Conservation (phyloP, 2,113 vertebrate genomes). For the Gymnocephalus cernua region DNA sequence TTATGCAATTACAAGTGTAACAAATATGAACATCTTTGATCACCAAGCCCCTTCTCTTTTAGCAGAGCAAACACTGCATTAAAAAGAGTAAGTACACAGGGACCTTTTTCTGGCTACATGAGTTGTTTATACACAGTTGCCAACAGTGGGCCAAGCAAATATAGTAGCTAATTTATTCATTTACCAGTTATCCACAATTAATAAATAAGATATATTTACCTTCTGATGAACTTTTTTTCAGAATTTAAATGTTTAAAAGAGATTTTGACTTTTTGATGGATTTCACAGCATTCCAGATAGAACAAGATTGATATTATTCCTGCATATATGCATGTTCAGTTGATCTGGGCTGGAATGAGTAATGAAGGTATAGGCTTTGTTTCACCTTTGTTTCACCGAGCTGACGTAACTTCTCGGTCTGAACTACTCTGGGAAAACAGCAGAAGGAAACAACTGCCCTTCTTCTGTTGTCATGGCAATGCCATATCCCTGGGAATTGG, state of each 20-base stretch:
- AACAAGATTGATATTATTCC: background rate
- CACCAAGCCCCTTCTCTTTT: background rate
- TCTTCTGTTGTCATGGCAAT: conserved; percentile 68
- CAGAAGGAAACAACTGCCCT: background rate
- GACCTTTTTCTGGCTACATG: background rate
- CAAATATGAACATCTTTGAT: conserved; percentile 31
- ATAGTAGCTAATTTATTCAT: background rate
- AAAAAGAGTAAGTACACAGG: background rate
- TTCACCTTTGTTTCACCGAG: conserved; percentile 13
- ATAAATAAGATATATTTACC: background rate
- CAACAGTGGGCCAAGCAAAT: background rate
- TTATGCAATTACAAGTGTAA: conserved; percentile 37
- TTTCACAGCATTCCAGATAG: background rate
- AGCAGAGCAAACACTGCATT: conserved; percentile 5
- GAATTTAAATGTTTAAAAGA: background rate
- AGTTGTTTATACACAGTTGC: background rate
- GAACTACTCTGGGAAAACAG: conserved; percentile 23
- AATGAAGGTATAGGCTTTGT: conserved; percentile 23
- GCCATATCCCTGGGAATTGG: conserved; percentile 28
- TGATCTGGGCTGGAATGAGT: conserved; percentile 24
- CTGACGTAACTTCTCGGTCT: conserved; percentile 7
- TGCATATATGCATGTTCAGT: conserved; percentile 15
- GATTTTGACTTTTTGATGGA: background rate
- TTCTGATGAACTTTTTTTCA: no score
- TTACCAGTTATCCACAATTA: background rate